A percentile compares a stretch with the other conserved stretches of the same genome.
Conservation (phyloP, 2,113 vertebrate genomes). For the Etheostoma spectabile region DNA sequence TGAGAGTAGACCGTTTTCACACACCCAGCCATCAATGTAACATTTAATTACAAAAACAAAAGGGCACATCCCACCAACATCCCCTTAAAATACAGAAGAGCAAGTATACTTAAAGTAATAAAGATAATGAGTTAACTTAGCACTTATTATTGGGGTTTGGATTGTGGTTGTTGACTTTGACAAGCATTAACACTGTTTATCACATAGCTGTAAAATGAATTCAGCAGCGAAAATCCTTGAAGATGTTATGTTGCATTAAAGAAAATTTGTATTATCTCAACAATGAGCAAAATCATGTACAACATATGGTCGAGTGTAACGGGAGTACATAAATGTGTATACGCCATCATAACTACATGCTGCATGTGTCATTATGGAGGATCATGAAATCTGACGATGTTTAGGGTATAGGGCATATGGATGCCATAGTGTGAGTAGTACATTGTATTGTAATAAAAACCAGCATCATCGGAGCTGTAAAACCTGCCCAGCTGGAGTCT, state of each 20-base stretch:
- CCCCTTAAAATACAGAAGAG: neutral
- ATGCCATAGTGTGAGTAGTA: slow-evolving; percentile 10
- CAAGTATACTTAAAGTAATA: neutral
- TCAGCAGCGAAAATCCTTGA: neutral
- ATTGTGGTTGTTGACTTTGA: neutral
- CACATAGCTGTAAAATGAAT: neutral
- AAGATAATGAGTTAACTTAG: neutral
- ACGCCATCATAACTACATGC: neutral
- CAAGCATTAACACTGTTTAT: neutral
- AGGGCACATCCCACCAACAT: neutral
- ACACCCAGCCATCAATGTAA: neutral
- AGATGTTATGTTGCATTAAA: neutral
- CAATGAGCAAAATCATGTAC: neutral
- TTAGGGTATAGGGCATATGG: slow-evolving; percentile 6
- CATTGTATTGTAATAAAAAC: slow-evolving; percentile 27
- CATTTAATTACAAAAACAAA: neutral
- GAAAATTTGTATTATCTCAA: neutral
- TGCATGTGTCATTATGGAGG: neutral
- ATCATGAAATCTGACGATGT: neutral
- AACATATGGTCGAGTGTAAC: neutral
- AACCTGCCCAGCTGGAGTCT: slow-evolving; percentile 68
- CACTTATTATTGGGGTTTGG: no score
- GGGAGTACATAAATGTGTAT: neutral
- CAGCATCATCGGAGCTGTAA: slow-evolving; percentile 61
- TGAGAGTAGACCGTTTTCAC: neutral